Percentiles rank a stretch among this genome's conserved stretches.
phyloP scores from a whole-genome alignment of 2,113 vertebrate species.

The Dinomys branickii region DNA sequence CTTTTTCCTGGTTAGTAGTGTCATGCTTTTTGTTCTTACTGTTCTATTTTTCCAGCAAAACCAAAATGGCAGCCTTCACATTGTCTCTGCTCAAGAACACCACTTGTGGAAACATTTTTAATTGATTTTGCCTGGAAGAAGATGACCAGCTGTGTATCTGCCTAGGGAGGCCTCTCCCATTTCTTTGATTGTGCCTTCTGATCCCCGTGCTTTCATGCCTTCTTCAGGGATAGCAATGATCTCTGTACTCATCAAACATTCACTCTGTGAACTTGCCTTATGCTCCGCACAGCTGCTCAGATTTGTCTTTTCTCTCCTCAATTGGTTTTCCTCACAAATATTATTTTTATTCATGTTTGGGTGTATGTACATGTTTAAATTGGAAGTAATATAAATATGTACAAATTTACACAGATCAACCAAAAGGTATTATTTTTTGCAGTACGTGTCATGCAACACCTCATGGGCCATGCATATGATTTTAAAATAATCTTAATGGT shows the following conservation, averaged over 20 bases:
- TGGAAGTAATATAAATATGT: not conserved
- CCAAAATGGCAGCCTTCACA: not conserved
- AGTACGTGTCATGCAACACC: not conserved
- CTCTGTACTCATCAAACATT: not conserved
- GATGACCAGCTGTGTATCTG: conserved; percentile 34
- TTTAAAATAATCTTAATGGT: not conserved
- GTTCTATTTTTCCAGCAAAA: not conserved
- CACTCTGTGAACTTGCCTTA: not conserved
- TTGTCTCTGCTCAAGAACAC: conserved; percentile 39
- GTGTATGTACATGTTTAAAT: not conserved
- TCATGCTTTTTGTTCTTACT: not conserved
- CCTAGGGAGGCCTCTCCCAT: not conserved
- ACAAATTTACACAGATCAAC: not conserved
- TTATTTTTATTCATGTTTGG: conserved; percentile 35
- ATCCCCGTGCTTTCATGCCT: conserved; percentile 53
- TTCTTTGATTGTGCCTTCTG: conserved; percentile 47
- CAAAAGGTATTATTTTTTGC: not conserved
- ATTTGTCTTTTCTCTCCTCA: not conserved
- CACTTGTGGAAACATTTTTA: conserved; percentile 61
- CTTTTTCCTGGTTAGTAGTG: not conserved
- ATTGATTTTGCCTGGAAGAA: conserved; percentile 55
- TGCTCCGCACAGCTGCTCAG: not conserved
- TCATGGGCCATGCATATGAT: not conserved
- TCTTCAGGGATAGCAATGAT: conserved; percentile 14
- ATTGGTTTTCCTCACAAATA: not conserved